Conservation (phyloP, 2,113 vertebrate species). For the Anser cygnoides region DNA sequence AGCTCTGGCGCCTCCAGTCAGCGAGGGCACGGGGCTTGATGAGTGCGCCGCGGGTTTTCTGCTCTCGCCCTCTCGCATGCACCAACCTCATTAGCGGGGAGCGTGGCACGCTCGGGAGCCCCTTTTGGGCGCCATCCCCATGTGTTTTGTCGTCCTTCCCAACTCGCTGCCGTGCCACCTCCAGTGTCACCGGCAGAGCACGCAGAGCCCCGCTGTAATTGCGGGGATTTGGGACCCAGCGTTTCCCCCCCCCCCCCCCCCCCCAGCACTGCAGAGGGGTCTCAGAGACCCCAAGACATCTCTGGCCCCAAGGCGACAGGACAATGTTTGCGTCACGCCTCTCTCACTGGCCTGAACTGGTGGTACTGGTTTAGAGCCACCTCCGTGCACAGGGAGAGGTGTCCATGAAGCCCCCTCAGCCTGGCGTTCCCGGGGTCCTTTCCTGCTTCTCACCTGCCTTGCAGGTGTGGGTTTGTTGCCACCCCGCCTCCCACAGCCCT, state of each 20-base stretch:
- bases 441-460: neutral
- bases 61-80: neutral
- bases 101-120: conserved; percentile 7
- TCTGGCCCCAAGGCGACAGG: too few relatives aligned
- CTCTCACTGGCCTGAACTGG: neutral
- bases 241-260: too few relatives aligned
- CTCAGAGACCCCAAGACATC: accelerated
- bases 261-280: neutral
- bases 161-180: neutral
- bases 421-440: neutral
- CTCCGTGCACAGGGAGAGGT: neutral
- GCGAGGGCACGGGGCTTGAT: neutral
- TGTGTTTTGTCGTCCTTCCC: conserved; percentile 31
- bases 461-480: neutral
- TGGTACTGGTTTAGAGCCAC: neutral
- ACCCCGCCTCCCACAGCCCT: accelerated
- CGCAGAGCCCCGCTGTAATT: neutral
- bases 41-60: neutral
- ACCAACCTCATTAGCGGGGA: conserved; percentile 68
- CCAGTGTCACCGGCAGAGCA: accelerated
- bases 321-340: neutral
- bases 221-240: neutral
- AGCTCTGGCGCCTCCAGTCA: conserved; percentile 55
- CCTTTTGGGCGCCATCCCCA: neutral
- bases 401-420: neutral